These are phyloP conservation scores for Chaitophorus viminalis DNA, from an alignment of 2,888 invertebrate genomes.

Conservation along the genomic window DNA sequence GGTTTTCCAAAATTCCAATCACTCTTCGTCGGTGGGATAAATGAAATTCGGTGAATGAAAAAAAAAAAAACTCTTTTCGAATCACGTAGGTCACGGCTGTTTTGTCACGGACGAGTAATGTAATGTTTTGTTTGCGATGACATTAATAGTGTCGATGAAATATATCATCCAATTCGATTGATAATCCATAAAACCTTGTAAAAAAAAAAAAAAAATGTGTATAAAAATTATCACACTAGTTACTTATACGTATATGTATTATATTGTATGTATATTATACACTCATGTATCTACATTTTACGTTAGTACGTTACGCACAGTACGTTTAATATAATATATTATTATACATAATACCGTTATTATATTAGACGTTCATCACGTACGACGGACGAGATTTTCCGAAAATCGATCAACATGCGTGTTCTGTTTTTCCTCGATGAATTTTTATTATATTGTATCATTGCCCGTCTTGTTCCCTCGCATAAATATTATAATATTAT, in stretches of 20 bases:
- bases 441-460: not conserved
- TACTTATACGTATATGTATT: not conserved
- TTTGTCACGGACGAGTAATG: slow-evolving; percentile 25
- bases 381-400: not conserved
- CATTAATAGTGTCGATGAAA: slow-evolving; percentile 14
- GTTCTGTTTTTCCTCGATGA: not conserved
- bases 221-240: slow-evolving; percentile 1
- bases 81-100: slow-evolving; percentile 52
- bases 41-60: not conserved
- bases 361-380: not conserved
- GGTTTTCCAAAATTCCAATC: slow-evolving; percentile 38
- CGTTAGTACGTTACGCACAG: not conserved
- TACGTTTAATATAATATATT: not conserved
- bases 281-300: too few relatives aligned
- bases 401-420: not conserved
- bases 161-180: slow-evolving; percentile 32
- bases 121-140: slow-evolving; percentile 46
- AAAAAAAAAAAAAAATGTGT: slow-evolving; percentile 1
- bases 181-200: slow-evolving; percentile 15
- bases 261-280: too few relatives aligned
- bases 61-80: slow-evolving; percentile 3
- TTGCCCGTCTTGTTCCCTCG: not conserved
- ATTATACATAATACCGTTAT: slow-evolving; percentile 25
- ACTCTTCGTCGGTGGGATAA: not conserved
- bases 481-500: not conserved